Evolutionary conservation across 1,140 invertebrate genomes (phyloP), one percentile per base, ranked within the genome.

Genomic region (Diorhabda sublineata): DNA sequence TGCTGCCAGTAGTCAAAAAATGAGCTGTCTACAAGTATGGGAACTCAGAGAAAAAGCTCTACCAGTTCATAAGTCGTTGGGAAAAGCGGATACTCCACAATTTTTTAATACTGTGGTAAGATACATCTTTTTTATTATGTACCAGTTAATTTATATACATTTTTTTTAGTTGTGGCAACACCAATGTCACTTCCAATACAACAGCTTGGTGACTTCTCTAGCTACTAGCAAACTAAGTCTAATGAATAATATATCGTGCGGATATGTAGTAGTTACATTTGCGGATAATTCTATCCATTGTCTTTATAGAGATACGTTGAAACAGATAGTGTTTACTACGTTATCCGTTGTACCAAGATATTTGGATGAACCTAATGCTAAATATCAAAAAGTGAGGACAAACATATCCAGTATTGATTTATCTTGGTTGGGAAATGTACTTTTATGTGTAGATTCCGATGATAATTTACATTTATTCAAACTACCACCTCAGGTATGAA

Each of bases 21-120:
- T 86, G 9, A 89, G 90, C 76, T 87, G 89, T 59, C 84, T 96
- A 9, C 92, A 96, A 79, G 85, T 96, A 4, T 97, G 95, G 94
- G 92, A 94, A 75, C 82, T 96, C 4, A 85, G 89, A 4, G 92
- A 95, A 76, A 90, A 93, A 60, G 84, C 89, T 4, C 86, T 93
- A 67, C 87, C 87, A 0, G 86, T 96, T 0, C 92, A 96, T 80
- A 91, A 92, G 71, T 77, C 94, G 42, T 88, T 93, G 61, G 74
- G 76, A 42, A 78, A 79, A 45, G 81, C 83, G 57, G 76, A 82
- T 56, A 77, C 78, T 0, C 67, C 83, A 2, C 88, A 91, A 76
- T 84, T 85, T 74, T 87, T 88, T 76, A 90, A 89, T 82, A 89
- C 87, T 76, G 85, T 91, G 78, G 88, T 91, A 84, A 86, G 85